Evolutionary conservation across 1,140 invertebrate genomes (phyloP), one percentile per base, ranked within the genome.

Genomic region (Formica exsecta): DNA sequence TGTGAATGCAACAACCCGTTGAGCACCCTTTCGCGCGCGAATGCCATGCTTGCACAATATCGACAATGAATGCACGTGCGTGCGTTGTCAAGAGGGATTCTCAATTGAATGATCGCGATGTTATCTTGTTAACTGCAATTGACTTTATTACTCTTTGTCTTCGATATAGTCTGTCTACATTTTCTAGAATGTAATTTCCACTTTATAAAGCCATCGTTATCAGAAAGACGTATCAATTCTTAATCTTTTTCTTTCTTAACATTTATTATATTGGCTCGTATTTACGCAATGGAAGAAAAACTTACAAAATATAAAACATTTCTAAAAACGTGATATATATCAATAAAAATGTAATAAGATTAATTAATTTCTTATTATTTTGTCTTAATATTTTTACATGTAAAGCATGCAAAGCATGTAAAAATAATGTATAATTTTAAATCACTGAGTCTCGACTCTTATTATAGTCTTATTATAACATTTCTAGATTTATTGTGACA

Each of bases 61-160:
- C 79, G 68, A 57, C 79, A 83, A 83, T 83, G 79, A 61, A 83
- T 83, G 54, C 44, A 83, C 79, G 79, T 83, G 68, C 79, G 79
- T 73, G 66, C 29, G 32, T 57, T 74, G 54, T 70, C 68, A 83
- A 83, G 73, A 36, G 68, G 22, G 79, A 81, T 73, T 81, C 79
- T 81, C 79, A 81, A 81, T 73, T 81, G 79, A 81, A 81, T 81
- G 66, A 81, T 81, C 79, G 54, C 79, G 79, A 81, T 68, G 54
- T 81, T 81, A 81, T 81, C 79, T 81, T 57, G 79, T 81, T 81
- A 81, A 81, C 66, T 61, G 54, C 61, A 73, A 81, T 71, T 81
- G 79, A 81, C 79, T 74, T 83, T 13, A 74, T 83, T 61, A 74
- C 66, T 73, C 79, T 19, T 68, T 41, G 79, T 41, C 51, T 83